Evolutionary conservation across 2,797 vertebrate genomes (phyloP), one percentile per base, ranked within the genome.

Genomic region (Cirrhinus mrigala): DNA sequence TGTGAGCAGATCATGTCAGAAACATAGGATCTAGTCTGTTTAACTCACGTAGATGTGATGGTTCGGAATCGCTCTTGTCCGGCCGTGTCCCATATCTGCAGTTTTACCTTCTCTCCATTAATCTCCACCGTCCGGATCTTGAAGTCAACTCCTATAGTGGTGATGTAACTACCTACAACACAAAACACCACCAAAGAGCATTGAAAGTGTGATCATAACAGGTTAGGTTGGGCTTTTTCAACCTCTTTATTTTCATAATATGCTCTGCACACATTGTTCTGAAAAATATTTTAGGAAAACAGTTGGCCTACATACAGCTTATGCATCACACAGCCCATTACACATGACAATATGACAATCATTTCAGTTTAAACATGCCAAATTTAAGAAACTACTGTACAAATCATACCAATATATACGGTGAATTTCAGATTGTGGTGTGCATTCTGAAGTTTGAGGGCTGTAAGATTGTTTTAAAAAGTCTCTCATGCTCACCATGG

Each of bases 81-180:
- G 0, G 98, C 98, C 0, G 98, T 99, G 88, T 99, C 98, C 98
- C 98, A 99, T 92, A 99, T 99, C 94, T 99, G 98, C 81, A 99
- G 95, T 90, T 99, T 99, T 94, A 99, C 98, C 90, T 99, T 99
- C 95, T 99, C 98, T 22, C 98, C 98, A 80, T 98, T 98, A 89
- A 99, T 97, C 94, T 99, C 98, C 92, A 99, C 98, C 0, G 98
- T 99, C 82, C 98, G 96, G 91, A 99, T 99, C 96, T 99, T 99
- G 90, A 99, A 99, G 91, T 99, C 98, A 87, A 99, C 98, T 6
- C 98, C 98, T 5, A 99, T 99, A 0, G 98, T 99, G 91, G 98
- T 99, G 89, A 99, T 99, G 91, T 99, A 99, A 93, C 98, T 99
- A 96, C 98, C 98, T 99, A 93, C 33, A 73, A 73, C 83, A 69